Evolutionary conservation across 2,888 invertebrate species (phyloP).

Genomic region (Epinotia nisella): DNA sequence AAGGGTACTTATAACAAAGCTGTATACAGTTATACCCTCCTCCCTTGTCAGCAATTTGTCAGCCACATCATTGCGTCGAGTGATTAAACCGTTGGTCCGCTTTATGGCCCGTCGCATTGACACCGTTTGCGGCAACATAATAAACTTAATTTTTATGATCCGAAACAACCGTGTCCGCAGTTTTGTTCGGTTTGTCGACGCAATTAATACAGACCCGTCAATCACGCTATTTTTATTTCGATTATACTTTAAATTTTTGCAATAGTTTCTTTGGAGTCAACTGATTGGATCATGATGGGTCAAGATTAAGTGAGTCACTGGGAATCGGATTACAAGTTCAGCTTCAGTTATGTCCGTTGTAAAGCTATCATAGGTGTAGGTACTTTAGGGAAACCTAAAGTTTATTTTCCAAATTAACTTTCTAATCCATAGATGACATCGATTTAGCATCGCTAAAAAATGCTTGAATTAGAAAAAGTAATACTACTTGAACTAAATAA

Average conservation of each 20-base stretch:
- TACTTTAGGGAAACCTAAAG: neutral
- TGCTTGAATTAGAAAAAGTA: too few relatives aligned
- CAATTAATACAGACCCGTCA: conserved; percentile 23
- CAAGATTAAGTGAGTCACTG: too few relatives aligned
- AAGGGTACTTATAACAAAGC: conserved; percentile 28
- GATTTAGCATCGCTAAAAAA: neutral
- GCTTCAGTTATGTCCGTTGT: too few relatives aligned
- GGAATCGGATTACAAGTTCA: too few relatives aligned
- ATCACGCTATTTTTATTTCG: neutral
- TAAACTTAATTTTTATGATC: conserved; percentile 56
- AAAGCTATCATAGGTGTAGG: neutral
- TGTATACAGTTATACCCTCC: conserved; percentile 42
- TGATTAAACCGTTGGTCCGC: conserved; percentile 63
- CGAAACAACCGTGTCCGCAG: conserved; percentile 45
- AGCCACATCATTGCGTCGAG: conserved; percentile 62
- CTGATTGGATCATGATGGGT: too few relatives aligned
- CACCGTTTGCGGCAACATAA: conserved; percentile 46
- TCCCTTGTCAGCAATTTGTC: conserved; percentile 66
- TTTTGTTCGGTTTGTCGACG: conserved; percentile 32
- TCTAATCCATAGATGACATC: neutral
- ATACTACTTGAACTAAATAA: neutral
- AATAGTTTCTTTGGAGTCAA: too few relatives aligned
- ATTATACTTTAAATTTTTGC: too few relatives aligned
- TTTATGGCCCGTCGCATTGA: conserved; percentile 52
- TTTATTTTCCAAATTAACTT: neutral